Evolutionary conservation across 2,113 vertebrate genomes (phyloP), one percentile per base, ranked within the genome.

Genomic region (Blennius ocellaris): DNA sequence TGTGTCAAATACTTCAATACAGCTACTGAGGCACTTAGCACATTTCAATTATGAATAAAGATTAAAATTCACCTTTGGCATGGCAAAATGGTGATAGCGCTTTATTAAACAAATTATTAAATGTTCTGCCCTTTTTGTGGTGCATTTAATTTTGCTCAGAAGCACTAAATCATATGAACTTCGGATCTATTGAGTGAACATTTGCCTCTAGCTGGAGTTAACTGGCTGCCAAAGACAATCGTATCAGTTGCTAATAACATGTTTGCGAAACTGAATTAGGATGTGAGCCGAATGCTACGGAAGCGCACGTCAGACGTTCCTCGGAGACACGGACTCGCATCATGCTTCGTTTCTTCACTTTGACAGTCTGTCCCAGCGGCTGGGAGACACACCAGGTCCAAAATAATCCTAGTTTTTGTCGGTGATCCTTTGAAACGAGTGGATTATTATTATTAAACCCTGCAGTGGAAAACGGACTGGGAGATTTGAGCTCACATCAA

Each of bases 261-360:
- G 11, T 74, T 71, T 71, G 12, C 51, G 49, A 67, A 14, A 48
- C 36, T 66, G 50, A 68, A 47, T 64, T 62, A 30, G 53, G 56
- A 68, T 80, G 48, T 36, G 44, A 49, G 70, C 41, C 55, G 50
- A 59, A 55, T 1, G 39, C 51, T 49, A 66, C 10, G 9, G 15
- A 62, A 15, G 30, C n/a, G 64, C 45, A 45, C 58, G 55, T 57
- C 69, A 55, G 52, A 30, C 36, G 17, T 69, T 71, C 74, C 59
- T 80, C 7, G 47, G 15, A 15, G 76, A 74, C 15, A 36, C 41
- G 43, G 57, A 53, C 60, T 65, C 47, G 43, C 44, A 53, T 66
- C 62, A 38, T 52, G 43, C 38, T 75, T 83, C 74, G 55, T 81
- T 50, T 73, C 57, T 87, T 72, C 76, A 83, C 82, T 63, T 55